Evolutionary conservation across 2,797 vertebrate genomes (phyloP).

Genomic region (Typhlichthys subterraneus): DNA sequence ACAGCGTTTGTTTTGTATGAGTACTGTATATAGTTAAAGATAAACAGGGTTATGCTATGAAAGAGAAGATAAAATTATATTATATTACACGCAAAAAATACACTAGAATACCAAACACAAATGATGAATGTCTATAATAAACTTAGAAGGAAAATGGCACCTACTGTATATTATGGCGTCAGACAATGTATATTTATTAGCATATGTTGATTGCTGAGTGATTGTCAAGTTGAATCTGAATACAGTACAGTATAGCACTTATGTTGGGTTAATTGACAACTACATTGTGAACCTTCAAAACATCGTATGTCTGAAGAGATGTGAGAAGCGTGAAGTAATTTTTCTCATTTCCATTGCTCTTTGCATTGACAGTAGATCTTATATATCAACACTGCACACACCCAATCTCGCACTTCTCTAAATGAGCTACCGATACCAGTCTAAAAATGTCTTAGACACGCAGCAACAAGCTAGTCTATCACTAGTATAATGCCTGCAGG

Average conservation of each 20-base stretch:
- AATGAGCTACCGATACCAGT: not conserved
- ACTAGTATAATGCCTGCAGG: conserved; percentile 29
- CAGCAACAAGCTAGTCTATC: too few relatives aligned
- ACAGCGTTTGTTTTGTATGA: conserved; percentile 41
- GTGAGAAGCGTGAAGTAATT: not conserved
- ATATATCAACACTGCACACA: not conserved
- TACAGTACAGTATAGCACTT: too few relatives aligned
- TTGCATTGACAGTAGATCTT: not conserved
- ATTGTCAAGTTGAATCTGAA: too few relatives aligned
- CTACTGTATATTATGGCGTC: too few relatives aligned
- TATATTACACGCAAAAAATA: not conserved
- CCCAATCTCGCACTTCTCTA: not conserved
- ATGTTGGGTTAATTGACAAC: too few relatives aligned
- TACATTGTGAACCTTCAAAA: not conserved
- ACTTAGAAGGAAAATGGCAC: too few relatives aligned
- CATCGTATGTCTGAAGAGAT: not conserved
- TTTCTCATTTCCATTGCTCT: not conserved
- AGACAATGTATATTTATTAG: too few relatives aligned
- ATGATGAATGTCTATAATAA: too few relatives aligned
- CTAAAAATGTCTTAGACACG: too few relatives aligned
- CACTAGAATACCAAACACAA: not conserved
- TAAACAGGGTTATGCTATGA: conserved; percentile 10
- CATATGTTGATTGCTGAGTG: too few relatives aligned
- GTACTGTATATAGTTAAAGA: conserved; percentile 6
- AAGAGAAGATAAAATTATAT: conserved; percentile 2